Conservation (phyloP, 2,113 vertebrate species). For the Apteryx owenii region DNA sequence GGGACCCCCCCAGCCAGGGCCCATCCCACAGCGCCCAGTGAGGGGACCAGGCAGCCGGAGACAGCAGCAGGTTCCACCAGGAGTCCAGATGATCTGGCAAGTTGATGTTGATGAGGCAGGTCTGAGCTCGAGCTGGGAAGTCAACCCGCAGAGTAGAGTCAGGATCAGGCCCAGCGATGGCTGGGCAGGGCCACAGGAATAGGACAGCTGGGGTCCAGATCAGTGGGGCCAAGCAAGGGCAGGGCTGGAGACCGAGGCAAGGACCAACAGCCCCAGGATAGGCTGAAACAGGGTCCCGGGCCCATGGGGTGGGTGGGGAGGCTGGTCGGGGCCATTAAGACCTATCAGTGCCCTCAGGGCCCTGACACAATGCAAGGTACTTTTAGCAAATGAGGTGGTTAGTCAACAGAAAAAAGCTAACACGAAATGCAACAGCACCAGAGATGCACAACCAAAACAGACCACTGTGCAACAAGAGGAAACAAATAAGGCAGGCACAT, state of each 20-base stretch:
- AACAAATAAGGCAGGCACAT: not conserved
- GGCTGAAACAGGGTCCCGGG: not conserved
- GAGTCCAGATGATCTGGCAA: too few relatives aligned
- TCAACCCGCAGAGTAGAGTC: too few relatives aligned
- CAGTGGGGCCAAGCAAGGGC: not conserved
- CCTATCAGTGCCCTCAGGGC: not conserved
- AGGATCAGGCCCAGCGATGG: too few relatives aligned
- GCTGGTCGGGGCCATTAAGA: too few relatives aligned
- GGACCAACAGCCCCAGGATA: accelerated
- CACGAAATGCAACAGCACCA: too few relatives aligned
- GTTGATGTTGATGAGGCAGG: too few relatives aligned
- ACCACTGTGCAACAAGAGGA: not conserved
- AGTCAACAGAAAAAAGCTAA: not conserved
- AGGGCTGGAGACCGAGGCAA: not conserved
- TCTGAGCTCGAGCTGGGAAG: too few relatives aligned
- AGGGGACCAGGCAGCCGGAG: not conserved
- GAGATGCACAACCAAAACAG: not conserved
- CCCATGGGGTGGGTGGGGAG: too few relatives aligned
- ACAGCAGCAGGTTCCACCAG: too few relatives aligned
- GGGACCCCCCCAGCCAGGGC: not conserved
- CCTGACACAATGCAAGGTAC: not conserved
- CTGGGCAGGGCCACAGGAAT: too few relatives aligned
- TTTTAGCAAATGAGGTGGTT: not conserved
- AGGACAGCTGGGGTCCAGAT: accelerated
- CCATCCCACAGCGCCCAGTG: not conserved